phyloP scores from a whole-genome alignment of 2,113 vertebrate genomes.

The Trogon melanurus region DNA sequence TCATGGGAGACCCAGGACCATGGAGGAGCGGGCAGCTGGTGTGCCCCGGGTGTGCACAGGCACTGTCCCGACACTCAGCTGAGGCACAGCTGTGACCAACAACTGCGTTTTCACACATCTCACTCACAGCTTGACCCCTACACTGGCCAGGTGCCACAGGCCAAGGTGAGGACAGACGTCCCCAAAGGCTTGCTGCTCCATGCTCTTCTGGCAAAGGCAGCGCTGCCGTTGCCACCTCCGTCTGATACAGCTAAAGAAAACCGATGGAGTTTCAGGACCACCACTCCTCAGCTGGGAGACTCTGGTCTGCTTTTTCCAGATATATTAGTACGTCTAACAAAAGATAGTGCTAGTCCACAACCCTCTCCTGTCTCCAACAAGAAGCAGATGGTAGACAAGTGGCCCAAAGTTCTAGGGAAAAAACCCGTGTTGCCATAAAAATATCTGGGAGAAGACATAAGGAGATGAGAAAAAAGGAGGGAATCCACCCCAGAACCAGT shows the following conservation, averaged over 20 bases:
- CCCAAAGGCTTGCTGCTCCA: too few species aligned
- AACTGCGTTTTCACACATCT: neutral
- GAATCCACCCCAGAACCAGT: neutral
- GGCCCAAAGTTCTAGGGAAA: neutral
- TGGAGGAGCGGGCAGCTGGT: fast-evolving
- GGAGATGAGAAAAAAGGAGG: neutral
- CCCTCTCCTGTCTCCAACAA: neutral
- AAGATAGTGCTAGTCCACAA: neutral
- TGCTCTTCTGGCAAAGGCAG: neutral
- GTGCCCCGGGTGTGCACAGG: neutral
- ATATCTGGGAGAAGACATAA: neutral
- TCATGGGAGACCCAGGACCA: neutral
- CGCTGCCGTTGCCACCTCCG: fast-evolving
- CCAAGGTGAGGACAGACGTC: neutral
- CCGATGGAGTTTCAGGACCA: neutral
- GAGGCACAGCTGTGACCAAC: fast-evolving
- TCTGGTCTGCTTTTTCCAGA: neutral
- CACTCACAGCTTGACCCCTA: neutral
- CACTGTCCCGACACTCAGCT: neutral
- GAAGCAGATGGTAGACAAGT: neutral
- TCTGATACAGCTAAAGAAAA: neutral
- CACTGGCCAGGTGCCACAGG: too few species aligned
- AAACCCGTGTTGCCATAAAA: neutral
- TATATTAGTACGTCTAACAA: too few species aligned
- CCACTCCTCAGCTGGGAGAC: neutral